phyloP scores from a whole-genome alignment of 2,888 invertebrate genomes.

The Acanthopleura granulata region DNA sequence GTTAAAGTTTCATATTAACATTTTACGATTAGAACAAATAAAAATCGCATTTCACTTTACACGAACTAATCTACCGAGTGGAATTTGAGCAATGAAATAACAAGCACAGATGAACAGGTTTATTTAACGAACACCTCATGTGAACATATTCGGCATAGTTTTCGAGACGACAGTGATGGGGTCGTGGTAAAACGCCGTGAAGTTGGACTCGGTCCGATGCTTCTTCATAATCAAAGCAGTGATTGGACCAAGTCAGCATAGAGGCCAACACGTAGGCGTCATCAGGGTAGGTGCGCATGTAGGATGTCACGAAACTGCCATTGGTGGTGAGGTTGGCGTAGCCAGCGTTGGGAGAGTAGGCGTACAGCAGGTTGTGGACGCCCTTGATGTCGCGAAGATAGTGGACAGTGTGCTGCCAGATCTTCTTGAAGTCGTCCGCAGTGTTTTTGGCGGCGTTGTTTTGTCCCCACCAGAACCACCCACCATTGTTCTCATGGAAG shows the following conservation, averaged over 20 bases:
- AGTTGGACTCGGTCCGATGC: conserved; percentile 25
- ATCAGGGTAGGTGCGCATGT: conserved; percentile 32
- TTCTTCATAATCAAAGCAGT: conserved; percentile 26
- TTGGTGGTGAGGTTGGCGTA: neutral
- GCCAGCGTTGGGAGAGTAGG: conserved; percentile 29
- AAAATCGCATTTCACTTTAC: too few relatives aligned
- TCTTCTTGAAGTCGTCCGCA: conserved; percentile 27
- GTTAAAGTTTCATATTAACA: too few relatives aligned
- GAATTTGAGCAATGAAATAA: too few relatives aligned
- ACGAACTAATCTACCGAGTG: too few relatives aligned
- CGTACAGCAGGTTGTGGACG: conserved; percentile 37
- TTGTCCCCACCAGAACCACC: conserved; percentile 41
- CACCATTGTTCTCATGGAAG: conserved; percentile 39
- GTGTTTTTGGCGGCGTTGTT: conserved; percentile 28
- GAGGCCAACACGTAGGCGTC: conserved; percentile 32
- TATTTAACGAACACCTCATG: neutral
- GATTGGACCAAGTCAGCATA: conserved; percentile 32
- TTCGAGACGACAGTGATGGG: conserved; percentile 25
- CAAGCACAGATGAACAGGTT: too few relatives aligned
- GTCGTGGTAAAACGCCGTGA: conserved; percentile 28
- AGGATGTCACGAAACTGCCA: neutral
- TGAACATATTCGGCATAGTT: neutral
- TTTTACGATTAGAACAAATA: too few relatives aligned
- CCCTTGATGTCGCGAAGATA: conserved; percentile 31
- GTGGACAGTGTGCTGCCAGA: conserved; percentile 30